Evolutionary conservation across 2,797 vertebrate genomes (phyloP).

Genomic region (Jordanella pulchra): DNA sequence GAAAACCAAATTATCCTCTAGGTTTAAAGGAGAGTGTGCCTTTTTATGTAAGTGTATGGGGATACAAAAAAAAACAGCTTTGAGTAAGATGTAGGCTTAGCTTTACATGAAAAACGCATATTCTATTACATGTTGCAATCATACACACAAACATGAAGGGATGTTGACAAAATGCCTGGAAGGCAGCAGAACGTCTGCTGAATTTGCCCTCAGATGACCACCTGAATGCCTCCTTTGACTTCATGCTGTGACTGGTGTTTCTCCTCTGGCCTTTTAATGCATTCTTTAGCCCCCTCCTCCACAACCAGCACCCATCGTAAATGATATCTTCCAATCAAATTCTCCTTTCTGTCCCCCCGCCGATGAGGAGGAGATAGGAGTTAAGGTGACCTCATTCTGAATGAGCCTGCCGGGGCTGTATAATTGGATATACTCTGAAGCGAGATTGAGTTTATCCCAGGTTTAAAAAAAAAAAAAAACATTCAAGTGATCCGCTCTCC

Average conservation of each 20-base stretch:
- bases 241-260: slow-evolving; percentile 3
- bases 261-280: not conserved
- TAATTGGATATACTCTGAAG: slow-evolving; percentile 67
- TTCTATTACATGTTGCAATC: not conserved
- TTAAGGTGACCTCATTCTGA: slow-evolving; percentile 68
- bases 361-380: slow-evolving; percentile 53
- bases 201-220: slow-evolving; percentile 34
- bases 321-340: slow-evolving; percentile 56
- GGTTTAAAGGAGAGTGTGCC: not conserved
- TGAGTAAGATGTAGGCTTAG: not conserved
- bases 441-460: slow-evolving; percentile 68
- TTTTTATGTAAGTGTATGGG: not conserved
- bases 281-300: not conserved
- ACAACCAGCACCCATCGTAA: not conserved
- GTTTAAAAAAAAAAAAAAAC: slow-evolving; percentile 15
- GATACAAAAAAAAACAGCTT: not conserved
- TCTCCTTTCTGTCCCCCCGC: slow-evolving; percentile 38
- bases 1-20: not conserved
- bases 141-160: not conserved
- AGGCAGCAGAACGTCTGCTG: slow-evolving; percentile 37
- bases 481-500: slow-evolving; percentile 18
- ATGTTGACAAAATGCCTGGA: not conserved
- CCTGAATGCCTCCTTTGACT: slow-evolving; percentile 11
- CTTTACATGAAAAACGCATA: not conserved
- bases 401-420: slow-evolving; percentile 40